A percentile compares a stretch with the other conserved stretches of the same genome.
Evolutionary conservation across 2,797 vertebrate species (phyloP).

Genomic region (Kryptolebias ocellatus): DNA sequence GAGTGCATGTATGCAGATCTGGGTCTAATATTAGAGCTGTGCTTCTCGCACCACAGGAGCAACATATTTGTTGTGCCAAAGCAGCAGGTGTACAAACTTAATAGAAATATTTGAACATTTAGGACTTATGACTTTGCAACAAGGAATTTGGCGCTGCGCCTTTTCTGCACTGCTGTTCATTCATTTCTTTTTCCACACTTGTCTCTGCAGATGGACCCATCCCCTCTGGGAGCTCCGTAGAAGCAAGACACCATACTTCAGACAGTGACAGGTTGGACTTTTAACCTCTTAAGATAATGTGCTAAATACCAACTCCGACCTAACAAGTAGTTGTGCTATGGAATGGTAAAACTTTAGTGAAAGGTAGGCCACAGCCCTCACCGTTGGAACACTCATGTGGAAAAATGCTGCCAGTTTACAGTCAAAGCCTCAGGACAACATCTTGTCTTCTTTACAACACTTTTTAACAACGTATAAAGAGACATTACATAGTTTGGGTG

Average conservation of each 20-base stretch:
- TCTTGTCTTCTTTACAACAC: conserved; percentile 49
- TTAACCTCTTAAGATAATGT: conserved; percentile 19
- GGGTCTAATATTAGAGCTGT: conserved; percentile 36
- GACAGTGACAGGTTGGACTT: conserved; percentile 63
- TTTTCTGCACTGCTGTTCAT: neutral
- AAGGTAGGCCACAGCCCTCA: conserved; percentile 27
- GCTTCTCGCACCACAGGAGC: conserved; percentile 9
- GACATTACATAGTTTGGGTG: conserved; percentile 48
- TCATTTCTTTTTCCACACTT: conserved; percentile 15
- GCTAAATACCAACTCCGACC: conserved; percentile 11
- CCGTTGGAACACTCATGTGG: conserved; percentile 40
- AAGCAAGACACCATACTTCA: conserved; percentile 49
- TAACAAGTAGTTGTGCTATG: conserved; percentile 37
- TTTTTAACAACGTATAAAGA: conserved; percentile 21
- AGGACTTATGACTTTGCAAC: neutral
- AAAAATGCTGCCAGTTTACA: conserved; percentile 54
- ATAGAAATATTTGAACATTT: neutral
- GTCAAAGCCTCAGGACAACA: conserved; percentile 29
- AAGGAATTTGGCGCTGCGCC: neutral
- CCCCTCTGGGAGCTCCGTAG: conserved; percentile 56
- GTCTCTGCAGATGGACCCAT: conserved; percentile 76
- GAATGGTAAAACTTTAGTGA: conserved; percentile 21
- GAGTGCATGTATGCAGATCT: neutral
- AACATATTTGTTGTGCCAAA: conserved; percentile 15
- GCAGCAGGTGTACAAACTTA: conserved; percentile 29